phyloP scores from a whole-genome alignment of 2,888 invertebrate genomes.

The Pachycephus smyrnensis region DNA sequence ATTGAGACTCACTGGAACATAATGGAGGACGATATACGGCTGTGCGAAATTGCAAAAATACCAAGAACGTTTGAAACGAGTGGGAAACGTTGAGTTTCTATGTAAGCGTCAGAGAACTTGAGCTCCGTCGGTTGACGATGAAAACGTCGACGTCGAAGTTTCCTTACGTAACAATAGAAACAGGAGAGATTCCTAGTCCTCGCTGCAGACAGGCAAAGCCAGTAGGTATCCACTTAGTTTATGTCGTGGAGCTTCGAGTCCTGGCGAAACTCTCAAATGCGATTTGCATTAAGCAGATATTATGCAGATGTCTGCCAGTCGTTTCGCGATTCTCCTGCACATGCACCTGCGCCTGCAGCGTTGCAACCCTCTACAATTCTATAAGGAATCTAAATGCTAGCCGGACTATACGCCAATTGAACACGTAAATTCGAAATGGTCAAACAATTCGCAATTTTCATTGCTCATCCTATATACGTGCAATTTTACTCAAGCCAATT shows the following conservation, averaged over 20 bases:
- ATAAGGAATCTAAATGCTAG: not conserved
- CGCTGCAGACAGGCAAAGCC: not conserved
- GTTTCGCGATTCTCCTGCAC: not conserved
- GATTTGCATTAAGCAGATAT: slow-evolving; percentile 61
- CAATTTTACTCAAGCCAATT: not conserved
- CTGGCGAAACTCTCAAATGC: slow-evolving; percentile 54
- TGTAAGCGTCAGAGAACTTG: not conserved
- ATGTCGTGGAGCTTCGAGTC: slow-evolving; percentile 17
- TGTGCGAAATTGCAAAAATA: not conserved
- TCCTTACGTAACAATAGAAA: not conserved
- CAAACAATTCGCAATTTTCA: not conserved
- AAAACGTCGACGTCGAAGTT: not conserved
- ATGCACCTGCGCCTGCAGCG: not conserved
- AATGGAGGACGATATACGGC: not conserved
- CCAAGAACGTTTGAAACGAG: not conserved
- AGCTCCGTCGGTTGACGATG: not conserved
- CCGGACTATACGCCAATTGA: not conserved
- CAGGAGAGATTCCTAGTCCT: not conserved
- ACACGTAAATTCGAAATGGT: not conserved
- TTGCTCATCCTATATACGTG: not conserved
- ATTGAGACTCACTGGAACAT: not conserved
- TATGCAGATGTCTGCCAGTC: slow-evolving; percentile 35
- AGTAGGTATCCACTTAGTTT: not conserved
- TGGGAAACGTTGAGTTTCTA: not conserved
- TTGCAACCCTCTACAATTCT: not conserved